Percentiles rank a stretch among this genome's conserved stretches.
Evolutionary conservation across 2,888 invertebrate genomes (phyloP).

Genomic region (Smittia aterrima): DNA sequence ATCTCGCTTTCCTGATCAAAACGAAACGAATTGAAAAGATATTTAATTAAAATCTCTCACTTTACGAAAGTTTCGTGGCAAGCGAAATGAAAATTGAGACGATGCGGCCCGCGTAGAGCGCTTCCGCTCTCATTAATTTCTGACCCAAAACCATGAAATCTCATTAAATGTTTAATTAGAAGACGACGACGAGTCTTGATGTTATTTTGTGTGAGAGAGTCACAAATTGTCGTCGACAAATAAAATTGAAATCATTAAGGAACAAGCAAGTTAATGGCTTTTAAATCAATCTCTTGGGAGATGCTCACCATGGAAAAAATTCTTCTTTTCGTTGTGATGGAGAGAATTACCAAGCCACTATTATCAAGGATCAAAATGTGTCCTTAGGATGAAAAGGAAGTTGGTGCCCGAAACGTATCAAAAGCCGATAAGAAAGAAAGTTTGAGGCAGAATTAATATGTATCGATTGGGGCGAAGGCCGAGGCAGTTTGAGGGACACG

Average conservation of each 20-base stretch:
- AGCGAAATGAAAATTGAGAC: too few relatives aligned
- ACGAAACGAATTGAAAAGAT: too few relatives aligned
- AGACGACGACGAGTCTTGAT: not conserved
- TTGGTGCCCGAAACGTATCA: constrained; percentile 13
- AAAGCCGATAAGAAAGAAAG: constrained; percentile 14
- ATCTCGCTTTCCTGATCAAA: too few relatives aligned
- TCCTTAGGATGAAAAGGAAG: not conserved
- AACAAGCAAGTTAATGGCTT: constrained; percentile 1
- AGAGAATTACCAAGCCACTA: not conserved
- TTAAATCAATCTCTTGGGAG: not conserved
- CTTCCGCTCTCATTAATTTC: not conserved
- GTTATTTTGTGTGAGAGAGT: not conserved
- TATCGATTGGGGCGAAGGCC: constrained; percentile 20
- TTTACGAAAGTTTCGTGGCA: too few relatives aligned
- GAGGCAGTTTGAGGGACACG: not conserved
- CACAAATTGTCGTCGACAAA: not conserved
- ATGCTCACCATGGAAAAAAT: not conserved
- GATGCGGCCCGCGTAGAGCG: too few relatives aligned
- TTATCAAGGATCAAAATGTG: not conserved
- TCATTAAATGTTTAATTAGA: constrained; percentile 3
- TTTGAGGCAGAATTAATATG: constrained; percentile 30
- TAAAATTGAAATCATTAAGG: constrained; percentile 12
- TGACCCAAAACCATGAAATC: not conserved
- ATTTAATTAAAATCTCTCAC: too few relatives aligned
- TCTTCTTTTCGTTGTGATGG: not conserved